These are phyloP conservation scores for Cranoglanis bouderius DNA, from an alignment of 2,113 vertebrate genomes.

Conservation along the genomic window DNA sequence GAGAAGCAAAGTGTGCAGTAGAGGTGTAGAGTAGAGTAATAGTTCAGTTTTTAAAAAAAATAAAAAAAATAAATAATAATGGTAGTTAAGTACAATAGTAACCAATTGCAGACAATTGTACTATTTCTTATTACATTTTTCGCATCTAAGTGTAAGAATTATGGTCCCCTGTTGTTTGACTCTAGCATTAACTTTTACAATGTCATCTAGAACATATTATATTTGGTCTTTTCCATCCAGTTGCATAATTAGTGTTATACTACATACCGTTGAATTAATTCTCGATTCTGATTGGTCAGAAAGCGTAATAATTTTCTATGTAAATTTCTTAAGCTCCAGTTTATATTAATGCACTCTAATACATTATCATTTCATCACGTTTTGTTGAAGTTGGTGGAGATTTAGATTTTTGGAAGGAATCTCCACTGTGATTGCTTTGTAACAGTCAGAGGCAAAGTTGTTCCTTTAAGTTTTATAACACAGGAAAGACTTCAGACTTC, in stretches of 20 bases:
- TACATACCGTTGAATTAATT: background rate
- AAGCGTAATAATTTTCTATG: background rate
- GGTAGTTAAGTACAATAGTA: no score
- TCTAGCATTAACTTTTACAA: no score
- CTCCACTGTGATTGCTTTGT: background rate
- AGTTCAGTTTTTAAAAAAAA: no score
- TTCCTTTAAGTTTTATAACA: background rate
- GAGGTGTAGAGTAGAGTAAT: no score
- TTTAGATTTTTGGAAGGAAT: background rate
- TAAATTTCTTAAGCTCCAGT: no score
- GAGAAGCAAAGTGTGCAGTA: no score
- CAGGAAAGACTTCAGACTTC: background rate
- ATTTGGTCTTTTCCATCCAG: background rate
- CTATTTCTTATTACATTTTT: no score
- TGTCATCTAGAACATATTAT: background rate
- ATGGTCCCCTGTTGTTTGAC: no score
- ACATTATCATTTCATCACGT: background rate
- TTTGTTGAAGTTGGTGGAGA: background rate
- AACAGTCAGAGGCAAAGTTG: background rate
- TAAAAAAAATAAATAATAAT: no score
- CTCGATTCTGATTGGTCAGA: background rate
- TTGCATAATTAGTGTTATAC: background rate
- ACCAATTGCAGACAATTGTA: no score
- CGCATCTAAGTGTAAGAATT: no score
- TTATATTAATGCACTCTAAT: background rate